Evolutionary conservation across 2,113 vertebrate genomes (phyloP).

Genomic region (Damaliscus lunatus): DNA sequence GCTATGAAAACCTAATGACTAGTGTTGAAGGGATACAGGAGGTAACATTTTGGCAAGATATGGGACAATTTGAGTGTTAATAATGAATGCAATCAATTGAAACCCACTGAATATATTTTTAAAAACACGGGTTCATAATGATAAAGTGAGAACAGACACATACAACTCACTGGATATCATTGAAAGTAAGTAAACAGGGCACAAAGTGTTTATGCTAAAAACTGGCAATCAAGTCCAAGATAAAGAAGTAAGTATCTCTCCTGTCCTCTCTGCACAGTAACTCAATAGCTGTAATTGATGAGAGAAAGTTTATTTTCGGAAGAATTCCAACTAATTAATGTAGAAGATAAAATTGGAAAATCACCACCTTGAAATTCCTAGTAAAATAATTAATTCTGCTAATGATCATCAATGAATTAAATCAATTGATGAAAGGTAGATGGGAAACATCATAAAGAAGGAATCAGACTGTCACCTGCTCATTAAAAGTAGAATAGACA

Average conservation of each 20-base stretch:
- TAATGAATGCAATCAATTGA: background rate
- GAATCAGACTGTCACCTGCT: background rate
- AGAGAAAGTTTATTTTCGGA: background rate
- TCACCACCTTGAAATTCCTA: background rate
- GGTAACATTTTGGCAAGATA: background rate
- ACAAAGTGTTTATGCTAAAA: conserved; percentile 1
- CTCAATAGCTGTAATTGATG: background rate
- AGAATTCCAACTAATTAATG: conserved; percentile 4
- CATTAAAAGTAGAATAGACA: background rate
- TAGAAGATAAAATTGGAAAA: conserved; percentile 27
- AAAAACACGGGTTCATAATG: background rate
- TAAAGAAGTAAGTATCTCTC: conserved; percentile 2
- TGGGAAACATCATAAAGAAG: background rate
- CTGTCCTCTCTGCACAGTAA: conserved; percentile 6
- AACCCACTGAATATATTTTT: background rate
- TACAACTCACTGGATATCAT: background rate
- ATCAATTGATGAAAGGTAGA: background rate
- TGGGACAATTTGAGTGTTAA: background rate
- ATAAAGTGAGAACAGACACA: background rate
- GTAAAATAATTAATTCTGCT: background rate
- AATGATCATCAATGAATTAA: background rate
- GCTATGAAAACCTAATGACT: background rate
- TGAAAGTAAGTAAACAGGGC: background rate
- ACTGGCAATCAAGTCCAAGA: background rate
- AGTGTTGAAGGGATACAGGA: background rate